phyloP scores from a whole-genome alignment of 2,888 invertebrate genomes.

The Apodemia zela region DNA sequence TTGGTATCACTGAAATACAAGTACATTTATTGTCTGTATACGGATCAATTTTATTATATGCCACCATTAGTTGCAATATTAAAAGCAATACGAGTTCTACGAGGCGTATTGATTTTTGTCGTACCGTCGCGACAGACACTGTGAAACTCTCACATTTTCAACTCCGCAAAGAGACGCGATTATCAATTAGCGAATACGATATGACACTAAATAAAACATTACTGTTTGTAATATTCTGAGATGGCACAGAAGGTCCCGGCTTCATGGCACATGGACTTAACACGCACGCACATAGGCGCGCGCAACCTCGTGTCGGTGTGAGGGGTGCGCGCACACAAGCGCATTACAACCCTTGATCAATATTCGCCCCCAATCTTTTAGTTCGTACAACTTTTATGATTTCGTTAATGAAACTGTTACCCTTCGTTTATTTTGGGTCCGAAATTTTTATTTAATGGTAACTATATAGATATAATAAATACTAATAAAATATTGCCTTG shows the following conservation, averaged over 20 bases:
- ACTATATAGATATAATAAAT: too few species aligned
- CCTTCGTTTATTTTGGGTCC: slow-evolving; percentile 9
- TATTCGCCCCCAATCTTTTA: slow-evolving; percentile 57
- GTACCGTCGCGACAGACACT: slow-evolving; percentile 42
- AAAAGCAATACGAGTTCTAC: slow-evolving; percentile 51
- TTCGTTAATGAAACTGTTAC: slow-evolving; percentile 48
- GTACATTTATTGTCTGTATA: slow-evolving; percentile 52
- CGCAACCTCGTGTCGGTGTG: slow-evolving; percentile 35
- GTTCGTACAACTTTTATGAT: slow-evolving; percentile 56
- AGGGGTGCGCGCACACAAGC: slow-evolving; percentile 51
- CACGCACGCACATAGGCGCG: slow-evolving; percentile 44
- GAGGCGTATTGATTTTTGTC: slow-evolving; percentile 68
- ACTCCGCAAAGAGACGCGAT: not conserved
- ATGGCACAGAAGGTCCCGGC: slow-evolving; percentile 42
- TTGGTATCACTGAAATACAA: slow-evolving; percentile 66
- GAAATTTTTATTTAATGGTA: slow-evolving; percentile 19
- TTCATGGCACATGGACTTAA: slow-evolving; percentile 48
- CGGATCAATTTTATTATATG: slow-evolving; percentile 15
- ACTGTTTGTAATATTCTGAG: slow-evolving; percentile 43
- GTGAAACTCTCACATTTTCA: not conserved
- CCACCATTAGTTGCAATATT: slow-evolving; percentile 35
- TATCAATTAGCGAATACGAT: slow-evolving; percentile 26
- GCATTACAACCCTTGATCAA: slow-evolving; percentile 64
- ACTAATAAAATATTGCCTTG: too few species aligned
- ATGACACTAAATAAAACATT: slow-evolving; percentile 40